Base-by-base conservation (phyloP, 1,140 invertebrate genomes). In the Drosophila kanapiae region DNA sequence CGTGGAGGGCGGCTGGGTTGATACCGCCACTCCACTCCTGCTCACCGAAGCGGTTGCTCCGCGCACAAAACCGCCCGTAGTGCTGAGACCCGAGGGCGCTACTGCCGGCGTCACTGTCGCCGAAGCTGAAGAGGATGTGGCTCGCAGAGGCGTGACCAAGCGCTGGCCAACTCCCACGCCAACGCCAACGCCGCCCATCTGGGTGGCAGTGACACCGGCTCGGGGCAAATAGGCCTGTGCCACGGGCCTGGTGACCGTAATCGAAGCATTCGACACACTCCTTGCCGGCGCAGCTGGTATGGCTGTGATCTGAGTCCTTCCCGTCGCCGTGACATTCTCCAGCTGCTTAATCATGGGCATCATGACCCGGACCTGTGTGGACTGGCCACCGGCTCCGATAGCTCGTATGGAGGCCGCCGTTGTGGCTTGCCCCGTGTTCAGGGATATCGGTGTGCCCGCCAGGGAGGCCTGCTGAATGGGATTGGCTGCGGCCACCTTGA, bases 331-430 rank as follows among this genome's bases (percentile, higher is more conserved):
- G 7, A 86, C 91, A 71, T 82, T 88, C 49, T 92, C 91, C 54
- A 92, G 60, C 57, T 92, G 91, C 57, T 92, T 92, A 7, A 92
- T 92, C 88, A 92, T 92, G 0, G 91, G 91, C 87, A 92, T 90
- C 11, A 92, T 88, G 48, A 92, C 91, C n/a, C 91, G 87, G 9
- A 92, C 91, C 38, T 92, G 91, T 0, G 91, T 91, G 6, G 91
- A 91, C 53, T 92, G 91, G 2, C 91, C 91, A 10, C 90, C 90
- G 0, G 86, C 76, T 8, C 83, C 85, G 48, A 92, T 92, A 10
- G 91, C 83, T 3, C 90, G 75, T 48, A 92, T 92, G 0, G 91
- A 91, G 3, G 91, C 88, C 2, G 91, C 78, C 14, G 88, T 86
- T 3, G 82, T 80, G 3, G 80, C 59, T 27, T 82, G 82, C 4